Base-by-base conservation (phyloP, 1,140 invertebrate genomes). In the Scaptomyza graminum region DNA sequence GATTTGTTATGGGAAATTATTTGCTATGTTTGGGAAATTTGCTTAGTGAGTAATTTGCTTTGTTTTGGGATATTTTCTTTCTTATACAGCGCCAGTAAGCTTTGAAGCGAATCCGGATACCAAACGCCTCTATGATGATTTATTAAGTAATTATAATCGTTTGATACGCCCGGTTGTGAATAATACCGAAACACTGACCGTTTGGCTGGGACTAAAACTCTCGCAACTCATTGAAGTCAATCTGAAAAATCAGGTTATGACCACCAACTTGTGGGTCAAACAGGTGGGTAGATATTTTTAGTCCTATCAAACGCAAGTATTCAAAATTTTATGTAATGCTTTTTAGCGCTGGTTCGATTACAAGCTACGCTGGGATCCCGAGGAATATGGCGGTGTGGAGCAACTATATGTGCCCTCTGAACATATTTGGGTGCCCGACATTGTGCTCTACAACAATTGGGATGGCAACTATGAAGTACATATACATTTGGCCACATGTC, bases 221-320 rank as follows among this genome's bases (percentile, higher is more conserved):
- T 98, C 98, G 0, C 98, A 99, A 92, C 93, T 99, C 18, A 98
- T 99, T 91, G 98, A 99, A 92, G 97, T 99, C 93, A 97, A 97
- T 91, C 88, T 97, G 51, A 97, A 97, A 91, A 98, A 97, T 92
- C 97, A 98, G 92, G 96, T 98, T 41, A 98, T 98, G 97, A 98
- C 97, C 9, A 98, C 97, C 0, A 98, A 98, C 92, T 94, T 98
- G 12, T 98, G 97, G 97, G 96, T 98, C 4, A 96, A 97, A 79
- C 96, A 97, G 94, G 96, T 96, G 92, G 91, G 71, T 77, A 9
- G n/a, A 12, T n/a, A 55, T n/a, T 16, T 16, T 6, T n/a, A n/a
- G 37, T 11, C 8, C 2, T 46, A 37, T n/a, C 22, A 18, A 4
- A 9, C 0, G 7, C 12, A 5, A 0, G 6, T 18, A 6, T 15